phyloP scores from a whole-genome alignment of 2,797 vertebrate genomes.

The Sebastes steindachneri region DNA sequence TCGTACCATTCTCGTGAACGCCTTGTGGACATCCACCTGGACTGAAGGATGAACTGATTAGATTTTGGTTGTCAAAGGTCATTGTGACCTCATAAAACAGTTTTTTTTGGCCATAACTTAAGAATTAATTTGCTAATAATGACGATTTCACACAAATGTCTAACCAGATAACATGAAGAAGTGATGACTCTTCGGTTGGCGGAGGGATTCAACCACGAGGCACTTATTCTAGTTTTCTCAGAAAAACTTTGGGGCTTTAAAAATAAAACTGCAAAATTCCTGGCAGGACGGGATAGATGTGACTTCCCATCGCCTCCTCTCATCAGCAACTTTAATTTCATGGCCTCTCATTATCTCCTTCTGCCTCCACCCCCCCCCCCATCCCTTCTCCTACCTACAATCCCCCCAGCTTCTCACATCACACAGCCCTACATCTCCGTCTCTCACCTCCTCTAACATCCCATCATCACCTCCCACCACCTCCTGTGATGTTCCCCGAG shows the following conservation, averaged over 20 bases:
- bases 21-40: no score
- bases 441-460: neutral
- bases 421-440: no score
- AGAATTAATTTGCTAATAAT: neutral
- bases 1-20: no score
- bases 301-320: neutral
- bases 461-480: neutral
- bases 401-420: no score
- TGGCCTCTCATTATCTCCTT: neutral
- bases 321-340: neutral
- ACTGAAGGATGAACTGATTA: no score
- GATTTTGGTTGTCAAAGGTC: neutral
- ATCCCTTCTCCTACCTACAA: neutral
- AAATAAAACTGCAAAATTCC: neutral
- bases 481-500: neutral
- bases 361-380: neutral
- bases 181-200: neutral
- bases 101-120: neutral
- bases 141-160: neutral
- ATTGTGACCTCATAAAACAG: no score
- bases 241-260: no score
- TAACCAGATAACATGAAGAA: neutral
- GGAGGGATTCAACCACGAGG: no score
- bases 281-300: neutral
- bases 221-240: no score